These are phyloP conservation scores for Ectropis grisescens DNA, from an alignment of 1,140 invertebrate species.

Conservation along the genomic window DNA sequence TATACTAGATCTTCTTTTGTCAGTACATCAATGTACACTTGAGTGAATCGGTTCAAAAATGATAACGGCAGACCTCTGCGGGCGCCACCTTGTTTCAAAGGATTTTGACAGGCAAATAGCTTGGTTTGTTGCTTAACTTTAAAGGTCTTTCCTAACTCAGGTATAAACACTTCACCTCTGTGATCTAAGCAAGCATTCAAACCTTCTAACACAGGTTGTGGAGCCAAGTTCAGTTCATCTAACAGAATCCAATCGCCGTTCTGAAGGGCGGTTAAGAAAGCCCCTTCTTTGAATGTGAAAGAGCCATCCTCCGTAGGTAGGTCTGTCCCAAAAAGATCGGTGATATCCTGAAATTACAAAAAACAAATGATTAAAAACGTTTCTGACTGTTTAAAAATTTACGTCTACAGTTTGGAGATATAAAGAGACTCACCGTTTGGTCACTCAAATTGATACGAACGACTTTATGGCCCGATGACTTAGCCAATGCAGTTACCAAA, in stretches of 20 bases:
- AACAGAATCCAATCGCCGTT: constrained; percentile 95
- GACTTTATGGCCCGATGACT: constrained; percentile 84
- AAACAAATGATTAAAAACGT: not conserved
- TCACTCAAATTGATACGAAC: constrained; percentile 98
- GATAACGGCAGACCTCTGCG: constrained; percentile 96
- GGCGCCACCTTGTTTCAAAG: constrained; percentile 94
- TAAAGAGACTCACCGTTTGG: constrained; percentile 83
- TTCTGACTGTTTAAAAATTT: too few species aligned
- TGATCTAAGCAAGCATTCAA: constrained; percentile 99
- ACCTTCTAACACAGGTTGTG: constrained; percentile 97
- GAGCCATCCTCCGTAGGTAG: constrained; percentile 94
- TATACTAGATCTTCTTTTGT: constrained; percentile 81
- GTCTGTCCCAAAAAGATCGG: constrained; percentile 98
- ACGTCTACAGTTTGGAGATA: too few species aligned
- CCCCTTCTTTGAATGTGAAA: constrained; percentile 97
- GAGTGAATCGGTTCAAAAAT: constrained; percentile 98
- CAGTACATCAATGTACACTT: constrained; percentile 92
- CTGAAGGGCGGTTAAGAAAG: constrained; percentile 92
- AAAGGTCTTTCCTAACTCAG: constrained; percentile 93
- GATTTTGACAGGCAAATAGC: constrained; percentile 99
- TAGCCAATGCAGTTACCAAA: constrained; percentile 92
- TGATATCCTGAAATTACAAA: constrained; percentile 82
- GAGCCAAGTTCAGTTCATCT: constrained; percentile 99
- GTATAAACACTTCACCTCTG: constrained; percentile 94
- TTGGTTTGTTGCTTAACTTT: constrained; percentile 81